Conservation (phyloP, 2,797 vertebrate genomes). For the Anolis apletophallus region DNA sequence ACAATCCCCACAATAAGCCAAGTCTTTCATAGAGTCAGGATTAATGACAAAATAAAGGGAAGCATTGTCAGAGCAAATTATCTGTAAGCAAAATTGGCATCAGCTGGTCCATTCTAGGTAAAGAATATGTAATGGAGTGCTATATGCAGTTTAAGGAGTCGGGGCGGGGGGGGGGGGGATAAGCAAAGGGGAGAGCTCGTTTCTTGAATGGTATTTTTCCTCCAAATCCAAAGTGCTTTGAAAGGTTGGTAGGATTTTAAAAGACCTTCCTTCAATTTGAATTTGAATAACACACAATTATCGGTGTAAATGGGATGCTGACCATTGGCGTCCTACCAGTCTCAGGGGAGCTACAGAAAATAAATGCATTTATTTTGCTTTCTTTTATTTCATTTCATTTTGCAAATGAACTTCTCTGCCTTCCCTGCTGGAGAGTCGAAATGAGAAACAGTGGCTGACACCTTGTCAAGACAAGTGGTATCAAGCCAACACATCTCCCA, state of each 20-base stretch:
- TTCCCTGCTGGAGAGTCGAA: background rate
- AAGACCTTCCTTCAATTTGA: background rate
- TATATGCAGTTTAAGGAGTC: background rate
- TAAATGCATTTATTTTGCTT: background rate
- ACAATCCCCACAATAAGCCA: background rate
- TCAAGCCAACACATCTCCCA: slow-evolving; percentile 13
- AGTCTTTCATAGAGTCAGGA: background rate
- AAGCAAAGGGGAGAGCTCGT: background rate
- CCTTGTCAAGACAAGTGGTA: slow-evolving; percentile 2
- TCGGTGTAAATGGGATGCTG: background rate
- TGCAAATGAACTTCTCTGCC: background rate
- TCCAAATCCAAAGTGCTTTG: background rate
- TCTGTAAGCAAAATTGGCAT: background rate
- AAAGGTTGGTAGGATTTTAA: background rate
- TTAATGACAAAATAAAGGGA: background rate
- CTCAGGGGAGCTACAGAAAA: background rate
- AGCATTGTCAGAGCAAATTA: background rate
- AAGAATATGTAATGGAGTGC: background rate
- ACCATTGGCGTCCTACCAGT: background rate
- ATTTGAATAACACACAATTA: slow-evolving; percentile 2
- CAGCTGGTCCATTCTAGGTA: background rate
- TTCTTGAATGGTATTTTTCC: background rate
- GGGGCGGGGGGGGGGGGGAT: too few relatives aligned
- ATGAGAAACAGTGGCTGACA: background rate
- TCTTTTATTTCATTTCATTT: background rate